Base-by-base conservation (phyloP, 2,888 invertebrate species). In the Gisinianus flammeolus region DNA sequence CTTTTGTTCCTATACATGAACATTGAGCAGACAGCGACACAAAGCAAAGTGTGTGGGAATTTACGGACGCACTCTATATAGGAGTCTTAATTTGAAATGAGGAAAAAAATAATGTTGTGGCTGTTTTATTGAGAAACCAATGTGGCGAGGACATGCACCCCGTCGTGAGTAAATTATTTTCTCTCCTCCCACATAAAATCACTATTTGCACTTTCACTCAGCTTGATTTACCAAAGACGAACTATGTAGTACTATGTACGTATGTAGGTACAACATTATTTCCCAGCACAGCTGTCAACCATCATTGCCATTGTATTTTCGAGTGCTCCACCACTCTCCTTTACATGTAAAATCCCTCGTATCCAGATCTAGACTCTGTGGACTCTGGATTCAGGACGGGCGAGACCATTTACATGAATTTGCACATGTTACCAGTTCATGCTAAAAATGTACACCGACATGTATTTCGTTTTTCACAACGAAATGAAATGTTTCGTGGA, bases 151-250 rank as follows among this genome's bases (percentile, higher is more conserved):
- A 52, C 56, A 69, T 24, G 26, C 58, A 71, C 71, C 66, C 71
- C 35, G 70, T 71, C 26, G 77, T 58, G 31, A 12, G 28, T 67
- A 75, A 75, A 75, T 75, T 75, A 52, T 56, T 71, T 71, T 71
- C 44, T 10, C 31, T 30, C 8, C 12, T 19, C 26, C 12, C 10
- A 66, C 28, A n/a, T 30, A 26, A 28, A 30, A 12, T 66, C 6
- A n/a, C n/a, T 54, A 4, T 54, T 54, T 54, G 4, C n/a, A 12
- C n/a, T 54, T 54, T 54, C 16, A 54, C 16, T n/a, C n/a, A n/a
- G 54, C n/a, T n/a, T 54, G 4, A 54, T n/a, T n/a, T 54, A n/a
- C n/a, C 16, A n/a, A 16, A 10, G 44, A 10, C 44, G 6, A 44
- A 6, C 8, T 44, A 54, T 54, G n/a, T n/a, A n/a, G 4, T 54